phyloP scores from a whole-genome alignment of 2,113 vertebrate species.

The human (Homo sapiens) region GRCh38 chr12:81266001-81266500 shows the following conservation, averaged over 20 bases:
- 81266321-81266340: background rate
- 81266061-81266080: background rate
- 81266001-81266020: background rate
- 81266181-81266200: background rate
- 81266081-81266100: background rate
- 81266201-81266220: background rate
- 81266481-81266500: background rate
- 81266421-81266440: background rate
- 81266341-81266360: background rate
- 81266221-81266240: background rate
- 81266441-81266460: background rate
- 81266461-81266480: background rate
- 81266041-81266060: background rate
- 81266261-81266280: background rate
- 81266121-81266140: conserved; percentile 1
- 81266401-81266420: background rate
- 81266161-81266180: background rate
- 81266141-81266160: background rate
- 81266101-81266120: background rate
- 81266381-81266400: background rate
- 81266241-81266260: background rate
- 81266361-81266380: background rate
- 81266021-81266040: background rate
- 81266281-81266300: background rate
- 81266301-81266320: background rate